phyloP scores from a whole-genome alignment of 1,140 invertebrate genomes.

The Saccostrea cuccullata region DNA sequence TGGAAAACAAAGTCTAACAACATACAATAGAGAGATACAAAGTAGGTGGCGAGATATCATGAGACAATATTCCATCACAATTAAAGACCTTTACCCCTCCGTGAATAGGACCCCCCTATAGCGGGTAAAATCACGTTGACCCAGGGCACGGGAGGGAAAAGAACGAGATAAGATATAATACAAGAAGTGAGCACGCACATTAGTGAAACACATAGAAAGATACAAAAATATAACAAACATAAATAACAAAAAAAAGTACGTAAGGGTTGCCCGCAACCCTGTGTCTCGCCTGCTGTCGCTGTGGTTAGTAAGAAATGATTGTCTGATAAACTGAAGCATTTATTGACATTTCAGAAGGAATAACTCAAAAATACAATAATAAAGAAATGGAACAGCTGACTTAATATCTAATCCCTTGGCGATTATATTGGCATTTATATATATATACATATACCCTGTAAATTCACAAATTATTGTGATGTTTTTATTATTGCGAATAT shows the following conservation, averaged over 20 bases:
- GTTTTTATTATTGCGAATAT: too few species aligned
- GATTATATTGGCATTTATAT: too few species aligned
- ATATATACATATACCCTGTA: too few species aligned
- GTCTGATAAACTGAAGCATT: too few species aligned
- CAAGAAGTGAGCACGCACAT: neutral
- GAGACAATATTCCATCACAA: slow-evolving; percentile 23
- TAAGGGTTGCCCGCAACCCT: too few species aligned
- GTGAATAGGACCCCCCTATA: neutral
- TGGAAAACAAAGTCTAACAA: neutral
- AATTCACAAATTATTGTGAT: too few species aligned
- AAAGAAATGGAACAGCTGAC: too few species aligned
- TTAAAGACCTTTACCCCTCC: neutral
- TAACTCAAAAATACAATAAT: too few species aligned
- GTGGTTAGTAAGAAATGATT: too few species aligned
- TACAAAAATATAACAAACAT: neutral
- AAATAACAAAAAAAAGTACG: slow-evolving; percentile 1
- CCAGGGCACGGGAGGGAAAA: slow-evolving; percentile 26
- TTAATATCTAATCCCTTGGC: too few species aligned
- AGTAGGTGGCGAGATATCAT: neutral
- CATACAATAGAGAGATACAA: neutral
- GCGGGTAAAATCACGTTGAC: slow-evolving; percentile 6
- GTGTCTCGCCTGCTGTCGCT: too few species aligned
- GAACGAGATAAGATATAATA: slow-evolving; percentile 27
- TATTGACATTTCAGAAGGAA: too few species aligned
- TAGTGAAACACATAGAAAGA: neutral